Evolutionary conservation across 2,797 vertebrate species (phyloP), one percentile per base, ranked within the genome.

Genomic region (Rhadinocentrus ornatus): DNA sequence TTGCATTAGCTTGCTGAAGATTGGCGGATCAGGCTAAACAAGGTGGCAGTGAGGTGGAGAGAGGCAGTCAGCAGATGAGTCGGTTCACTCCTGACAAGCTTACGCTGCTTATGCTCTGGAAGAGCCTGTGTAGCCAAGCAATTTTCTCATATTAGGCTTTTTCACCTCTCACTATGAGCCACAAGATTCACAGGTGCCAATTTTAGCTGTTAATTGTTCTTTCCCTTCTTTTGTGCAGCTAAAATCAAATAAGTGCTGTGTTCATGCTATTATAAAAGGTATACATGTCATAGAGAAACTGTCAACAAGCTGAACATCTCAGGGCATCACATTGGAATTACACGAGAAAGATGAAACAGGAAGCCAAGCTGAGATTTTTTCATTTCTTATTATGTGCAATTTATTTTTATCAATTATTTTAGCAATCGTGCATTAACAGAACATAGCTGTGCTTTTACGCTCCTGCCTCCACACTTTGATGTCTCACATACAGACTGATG

Each of bases 41-140:
- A 93, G 91, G 86, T 92, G 92, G 90, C 87, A 90, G 88, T 0
- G 76, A 87, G 89, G 82, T 85, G 90, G 69, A 79, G 81, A 77
- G 62, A 74, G 72, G 75, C 73, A 81, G 81, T 63, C 82, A 60
- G 77, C 79, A 56, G 72, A 74, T 68, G 81, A 82, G 74, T 71
- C 73, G 13, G 57, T 69, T 88, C 78, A 58, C 71, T 84, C 71
- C 66, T 79, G 75, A 75, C 74, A 61, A 54, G 74, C 80, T 71
- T 62, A 58, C 9, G 26, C 75, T 63, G 66, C 32, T 83, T 58
- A 60, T 52, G 72, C 65, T 34, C 27, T 16, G 62, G 60, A 75
- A 70, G 50, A 78, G 75, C 52, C 3, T 5, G 55, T 55, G 82
- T 57, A 66, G 66, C 69, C 65, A 29, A 77, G 58, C 16, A 8